Base-by-base conservation (phyloP, 2,888 invertebrate genomes). In the Carcina quercana region DNA sequence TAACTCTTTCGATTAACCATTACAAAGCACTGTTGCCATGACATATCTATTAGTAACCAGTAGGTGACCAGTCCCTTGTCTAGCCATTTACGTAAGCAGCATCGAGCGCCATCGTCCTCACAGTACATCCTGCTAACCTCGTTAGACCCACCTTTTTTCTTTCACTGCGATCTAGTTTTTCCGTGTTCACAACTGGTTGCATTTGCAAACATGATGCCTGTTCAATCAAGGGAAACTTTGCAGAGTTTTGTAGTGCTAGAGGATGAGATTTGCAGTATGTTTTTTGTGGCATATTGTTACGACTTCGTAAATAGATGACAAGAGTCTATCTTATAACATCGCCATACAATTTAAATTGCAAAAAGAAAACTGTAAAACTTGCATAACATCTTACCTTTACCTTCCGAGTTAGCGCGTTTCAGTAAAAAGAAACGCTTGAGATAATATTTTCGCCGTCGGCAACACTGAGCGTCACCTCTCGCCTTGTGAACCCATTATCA, bases 401-500 rank as follows among this genome's bases (percentile, higher is more conserved):
- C n/a, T n/a, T n/a, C n/a, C n/a, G n/a, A n/a, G n/a, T n/a, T n/a
- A n/a, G n/a, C n/a, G n/a, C n/a, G n/a, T n/a, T 8, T 19, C 19
- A 19, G 7, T 17, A 17, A 17, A 8, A 19, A 19, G n/a, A 40
- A 50, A 38, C 43, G 56, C 53, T 55, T 47, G 51, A 50, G 50
- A 59, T 63, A 65, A 69, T 68, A 68, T 66, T 66, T 67, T 62
- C 57, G 47, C 52, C 44, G 42, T 54, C 47, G 53, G 49, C 52
- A 40, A 34, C 47, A 47, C 50, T 53, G 54, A 60, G 47, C 59
- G 69, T 70, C 71, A 70, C 66, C 68, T 67, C 60, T 49, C 56
- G 60, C 59, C 63, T 62, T 50, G 57, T 56, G 69, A 70, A 61
- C 66, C 68, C 67, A 72, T 73, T 74, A 73, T 59, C 74, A 73